A percentile compares a stretch with the other conserved stretches of the same genome.
These are phyloP conservation scores for Calliopsis andreniformis DNA, from an alignment of 1,140 invertebrate genomes.

Conservation along the genomic window DNA sequence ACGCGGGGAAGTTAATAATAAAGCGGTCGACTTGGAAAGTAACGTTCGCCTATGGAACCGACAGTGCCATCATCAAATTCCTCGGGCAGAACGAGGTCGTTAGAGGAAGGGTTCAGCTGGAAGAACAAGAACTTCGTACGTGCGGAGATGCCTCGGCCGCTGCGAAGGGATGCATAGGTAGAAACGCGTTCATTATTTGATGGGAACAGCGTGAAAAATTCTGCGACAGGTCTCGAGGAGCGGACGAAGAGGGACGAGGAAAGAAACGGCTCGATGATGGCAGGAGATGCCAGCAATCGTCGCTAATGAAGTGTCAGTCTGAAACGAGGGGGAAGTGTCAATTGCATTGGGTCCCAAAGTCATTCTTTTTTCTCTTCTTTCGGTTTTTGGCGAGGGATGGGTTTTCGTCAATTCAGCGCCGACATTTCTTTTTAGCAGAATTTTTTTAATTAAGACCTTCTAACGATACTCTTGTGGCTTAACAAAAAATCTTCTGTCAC, in stretches of 20 bases:
- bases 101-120: slow-evolving; percentile 39
- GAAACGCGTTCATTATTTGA: slow-evolving; percentile 55
- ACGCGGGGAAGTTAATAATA: slow-evolving; percentile 24
- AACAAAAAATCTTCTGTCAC: too few species aligned
- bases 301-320: slow-evolving; percentile 52
- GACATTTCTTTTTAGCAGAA: too few species aligned
- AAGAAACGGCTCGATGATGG: slow-evolving; percentile 20
- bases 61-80: slow-evolving; percentile 57
- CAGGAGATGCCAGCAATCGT: slow-evolving; percentile 16
- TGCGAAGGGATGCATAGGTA: slow-evolving; percentile 45
- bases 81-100: slow-evolving; percentile 56
- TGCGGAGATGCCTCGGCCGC: slow-evolving; percentile 40
- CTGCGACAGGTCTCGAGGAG: background rate
- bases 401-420: too few species aligned
- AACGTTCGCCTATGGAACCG: slow-evolving; percentile 26
- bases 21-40: slow-evolving; percentile 34
- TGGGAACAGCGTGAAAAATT: slow-evolving; percentile 29
- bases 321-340: slow-evolving; percentile 45
- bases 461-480: too few species aligned
- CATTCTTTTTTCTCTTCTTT: background rate
- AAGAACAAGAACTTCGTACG: slow-evolving; percentile 58
- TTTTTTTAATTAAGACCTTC: too few species aligned
- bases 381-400: too few species aligned
- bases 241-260: slow-evolving; percentile 43
- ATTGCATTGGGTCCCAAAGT: slow-evolving; percentile 35